A percentile compares a stretch with the other conserved stretches of the same genome.
Conservation (phyloP, 2,113 vertebrate genomes). For the Nothobranchius furzeri region DNA sequence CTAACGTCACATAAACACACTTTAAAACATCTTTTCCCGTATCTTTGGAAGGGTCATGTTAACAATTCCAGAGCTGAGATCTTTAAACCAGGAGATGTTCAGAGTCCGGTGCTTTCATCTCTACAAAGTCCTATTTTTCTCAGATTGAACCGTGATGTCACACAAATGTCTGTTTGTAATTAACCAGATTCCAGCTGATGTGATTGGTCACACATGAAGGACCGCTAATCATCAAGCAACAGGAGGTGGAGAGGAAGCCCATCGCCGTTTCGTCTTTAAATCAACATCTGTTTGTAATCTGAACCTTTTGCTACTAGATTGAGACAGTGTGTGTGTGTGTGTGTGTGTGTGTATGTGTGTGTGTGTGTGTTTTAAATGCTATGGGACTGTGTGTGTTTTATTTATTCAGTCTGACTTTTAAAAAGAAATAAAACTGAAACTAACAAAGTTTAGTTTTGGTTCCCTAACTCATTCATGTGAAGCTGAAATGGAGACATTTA, state of each 20-base stretch:
- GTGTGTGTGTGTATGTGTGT: not conserved
- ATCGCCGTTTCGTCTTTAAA: slow-evolving; percentile 22
- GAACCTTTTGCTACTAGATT: slow-evolving; percentile 27
- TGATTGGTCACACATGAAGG: slow-evolving; percentile 2
- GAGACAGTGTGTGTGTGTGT: not conserved
- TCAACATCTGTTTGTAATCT: slow-evolving; percentile 65
- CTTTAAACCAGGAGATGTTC: too few relatives aligned
- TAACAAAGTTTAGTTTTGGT: not conserved
- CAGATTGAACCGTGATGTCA: slow-evolving; percentile 33
- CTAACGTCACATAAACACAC: too few relatives aligned
- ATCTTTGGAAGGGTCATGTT: not conserved
- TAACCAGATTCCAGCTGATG: slow-evolving; percentile 6
- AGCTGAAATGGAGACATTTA: not conserved
- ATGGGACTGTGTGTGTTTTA: too few relatives aligned
- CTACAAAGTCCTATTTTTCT: slow-evolving; percentile 12
- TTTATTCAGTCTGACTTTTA: too few relatives aligned
- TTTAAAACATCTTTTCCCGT: too few relatives aligned
- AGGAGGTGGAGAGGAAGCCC: slow-evolving; percentile 18
- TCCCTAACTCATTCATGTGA: not conserved
- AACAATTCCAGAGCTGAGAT: too few relatives aligned
- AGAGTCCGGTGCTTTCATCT: slow-evolving; percentile 34
- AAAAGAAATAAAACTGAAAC: too few relatives aligned
- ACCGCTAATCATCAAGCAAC: slow-evolving; percentile 5
- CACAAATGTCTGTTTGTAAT: slow-evolving; percentile 20
- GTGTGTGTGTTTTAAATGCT: not conserved